These are phyloP conservation scores for Augochlorella aurata DNA, from an alignment of 2,888 invertebrate species.

Conservation along the genomic window DNA sequence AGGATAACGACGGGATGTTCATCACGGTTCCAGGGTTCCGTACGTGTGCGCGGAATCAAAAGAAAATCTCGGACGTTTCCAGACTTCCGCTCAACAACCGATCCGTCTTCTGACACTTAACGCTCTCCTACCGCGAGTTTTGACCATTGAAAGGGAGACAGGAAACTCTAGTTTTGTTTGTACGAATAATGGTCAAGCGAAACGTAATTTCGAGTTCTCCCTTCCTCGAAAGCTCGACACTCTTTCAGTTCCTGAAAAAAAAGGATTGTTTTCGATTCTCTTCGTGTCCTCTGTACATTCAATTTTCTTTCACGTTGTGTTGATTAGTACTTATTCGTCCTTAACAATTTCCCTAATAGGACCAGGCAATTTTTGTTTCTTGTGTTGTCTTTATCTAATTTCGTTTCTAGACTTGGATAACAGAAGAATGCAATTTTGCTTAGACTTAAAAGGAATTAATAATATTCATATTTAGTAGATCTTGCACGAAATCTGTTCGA, in stretches of 20 bases:
- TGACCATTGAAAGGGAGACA: background rate
- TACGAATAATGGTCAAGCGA: background rate
- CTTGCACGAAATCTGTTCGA: too few species aligned
- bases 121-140: background rate
- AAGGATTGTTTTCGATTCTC: too few species aligned
- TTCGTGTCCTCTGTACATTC: too few species aligned
- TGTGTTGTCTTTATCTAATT: too few species aligned
- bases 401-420: too few species aligned
- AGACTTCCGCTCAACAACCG: background rate
- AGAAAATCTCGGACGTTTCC: background rate
- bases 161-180: background rate
- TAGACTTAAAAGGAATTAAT: too few species aligned
- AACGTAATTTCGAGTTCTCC: background rate
- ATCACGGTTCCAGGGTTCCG: background rate
- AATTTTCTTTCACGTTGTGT: too few species aligned
- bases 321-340: too few species aligned
- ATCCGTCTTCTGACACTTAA: background rate
- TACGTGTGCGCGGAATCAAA: constrained; percentile 4
- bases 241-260: background rate
- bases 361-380: too few species aligned
- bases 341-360: too few species aligned
- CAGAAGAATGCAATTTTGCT: too few species aligned
- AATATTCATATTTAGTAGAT: too few species aligned
- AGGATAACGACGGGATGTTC: constrained; percentile 3
- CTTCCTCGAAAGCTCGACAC: background rate